Evolutionary conservation across 1,140 invertebrate genomes (phyloP), one percentile per base, ranked within the genome.

Genomic region (Drosophila ercepeae): DNA sequence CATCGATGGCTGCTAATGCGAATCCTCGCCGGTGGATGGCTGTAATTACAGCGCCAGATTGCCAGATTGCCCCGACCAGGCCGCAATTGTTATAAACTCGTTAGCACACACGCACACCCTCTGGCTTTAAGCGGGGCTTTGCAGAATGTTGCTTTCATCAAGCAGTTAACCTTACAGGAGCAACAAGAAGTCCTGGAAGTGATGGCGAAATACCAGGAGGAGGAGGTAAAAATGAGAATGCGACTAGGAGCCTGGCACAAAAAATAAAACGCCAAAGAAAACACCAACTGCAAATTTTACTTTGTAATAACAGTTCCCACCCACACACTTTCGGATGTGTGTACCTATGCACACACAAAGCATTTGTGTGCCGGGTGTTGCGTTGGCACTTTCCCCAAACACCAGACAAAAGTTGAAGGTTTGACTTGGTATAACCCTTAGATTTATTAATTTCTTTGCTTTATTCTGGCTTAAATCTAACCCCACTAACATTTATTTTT

Each of bases 1-100:
- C 48, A 49, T 45, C 59, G 48, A 71, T 75, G 59, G 53, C 54
- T 58, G 42, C 58, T 70, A 70, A 65, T 60, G 63, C 36, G 39
- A 45, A 32, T 63, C 36, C 44, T 29, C 27, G 18, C 44, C 32
- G 68, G 19, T 72, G 71, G 55, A 72, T 63, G 69, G 44, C 55
- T 61, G 69, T 72, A 72, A 72, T 72, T 72, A 72, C 69, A 72
- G 68, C 52, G 23, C 68, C 69, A 72, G 69, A 72, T 72, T 72
- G 69, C 68, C 69, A 72, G 69, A 72, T 72, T 72, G 69, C 69
- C 69, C 53, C 19, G 49, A 42, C 57, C 69, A 36, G 49, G 69
- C 49, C 27, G 52, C 69, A 71, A 73, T 72, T 72, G 69, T 60
- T 78, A 76, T 76, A 73, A 81, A 82, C 77, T 82, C 78, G 78